Evolutionary conservation across 1,140 invertebrate species (phyloP), one percentile per base, ranked within the genome.

Genomic region (Chionoecetes opilio): DNA sequence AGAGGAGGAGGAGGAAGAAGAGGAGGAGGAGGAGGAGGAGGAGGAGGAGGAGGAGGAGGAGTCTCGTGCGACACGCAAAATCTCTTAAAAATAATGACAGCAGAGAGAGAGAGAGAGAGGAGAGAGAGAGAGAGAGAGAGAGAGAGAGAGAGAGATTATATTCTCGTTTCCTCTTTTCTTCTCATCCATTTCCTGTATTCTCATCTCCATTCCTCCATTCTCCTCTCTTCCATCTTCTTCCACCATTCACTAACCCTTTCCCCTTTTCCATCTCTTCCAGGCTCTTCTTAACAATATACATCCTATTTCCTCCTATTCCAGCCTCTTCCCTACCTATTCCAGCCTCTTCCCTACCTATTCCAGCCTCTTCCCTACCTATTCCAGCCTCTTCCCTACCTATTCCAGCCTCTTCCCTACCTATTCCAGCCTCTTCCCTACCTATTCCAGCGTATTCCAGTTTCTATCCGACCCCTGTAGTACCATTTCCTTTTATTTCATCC

Each of bases 21-120:
- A 41, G 46, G 32, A 29, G 88, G 29, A 41, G 46, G 88, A 46
- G 37, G 46, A 41, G 38, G 88, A 46, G 37, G 29, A 46, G 38
- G 37, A 46, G 88, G 29, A 46, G 29, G 37, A 41, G 37, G 34
- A 41, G 46, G 88, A 31, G 37, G 38, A 46, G 17, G n/a, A 26
- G 88, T 38, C 37, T 31, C 37, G 46, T 87, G 88, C 46, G 26
- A 46, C 88, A 90, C 37, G 63, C 63, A 75, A 26, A 75, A 75
- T 75, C 63, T 75, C 85, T 38, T 35, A 37, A 38, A 38, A 87
- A 87, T 35, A 87, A 38, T 37, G 85, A 87, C 37, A 87, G 85
- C 21, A 53, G 46, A 53, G 46, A 53, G 46, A 53, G 46, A 53
- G 46, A 53, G 46, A 53, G 46, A 53, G 85, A 38, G 37, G 84